Conservation (phyloP, 2,888 invertebrate genomes). For the Hydriomena furcata region DNA sequence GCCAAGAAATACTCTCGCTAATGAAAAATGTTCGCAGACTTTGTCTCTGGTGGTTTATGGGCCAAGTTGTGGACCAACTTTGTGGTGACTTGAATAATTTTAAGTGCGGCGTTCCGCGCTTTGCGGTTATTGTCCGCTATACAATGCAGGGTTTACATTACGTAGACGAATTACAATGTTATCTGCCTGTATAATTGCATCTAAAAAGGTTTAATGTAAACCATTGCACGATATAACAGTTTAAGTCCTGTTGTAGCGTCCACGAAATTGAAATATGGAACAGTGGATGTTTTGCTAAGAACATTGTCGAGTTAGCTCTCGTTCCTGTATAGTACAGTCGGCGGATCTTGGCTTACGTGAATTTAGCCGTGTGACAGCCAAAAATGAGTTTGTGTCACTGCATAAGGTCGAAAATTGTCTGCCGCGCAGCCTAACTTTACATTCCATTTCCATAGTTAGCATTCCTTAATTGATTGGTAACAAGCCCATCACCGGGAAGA, state of each 20-base stretch:
- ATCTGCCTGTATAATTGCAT: slow-evolving; percentile 10
- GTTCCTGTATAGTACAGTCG: no score
- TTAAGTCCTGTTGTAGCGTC: neutral
- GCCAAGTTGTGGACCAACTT: slow-evolving; percentile 50
- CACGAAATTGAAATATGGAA: neutral
- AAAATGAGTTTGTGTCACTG: no score
- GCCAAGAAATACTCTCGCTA: slow-evolving; percentile 42
- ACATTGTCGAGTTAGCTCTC: no score
- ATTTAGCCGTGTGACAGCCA: no score
- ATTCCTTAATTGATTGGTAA: no score
- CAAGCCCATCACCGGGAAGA: no score
- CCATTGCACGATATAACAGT: neutral
- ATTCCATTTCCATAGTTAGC: no score
- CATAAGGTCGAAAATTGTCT: no score
- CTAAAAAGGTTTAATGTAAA: slow-evolving; percentile 7
- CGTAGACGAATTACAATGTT: slow-evolving; percentile 14
- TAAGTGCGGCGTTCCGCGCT: slow-evolving; percentile 70
- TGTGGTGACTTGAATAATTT: slow-evolving; percentile 71
- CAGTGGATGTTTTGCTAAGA: no score
- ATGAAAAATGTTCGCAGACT: slow-evolving; percentile 77
- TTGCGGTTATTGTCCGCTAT: slow-evolving; percentile 75
- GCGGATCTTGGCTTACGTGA: no score
- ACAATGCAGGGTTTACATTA: slow-evolving; percentile 57
- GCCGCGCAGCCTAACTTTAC: no score
- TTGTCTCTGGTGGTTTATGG: slow-evolving; percentile 73